Base-by-base conservation (phyloP, 2,888 invertebrate genomes). In the Nyleta sp. region DNA sequence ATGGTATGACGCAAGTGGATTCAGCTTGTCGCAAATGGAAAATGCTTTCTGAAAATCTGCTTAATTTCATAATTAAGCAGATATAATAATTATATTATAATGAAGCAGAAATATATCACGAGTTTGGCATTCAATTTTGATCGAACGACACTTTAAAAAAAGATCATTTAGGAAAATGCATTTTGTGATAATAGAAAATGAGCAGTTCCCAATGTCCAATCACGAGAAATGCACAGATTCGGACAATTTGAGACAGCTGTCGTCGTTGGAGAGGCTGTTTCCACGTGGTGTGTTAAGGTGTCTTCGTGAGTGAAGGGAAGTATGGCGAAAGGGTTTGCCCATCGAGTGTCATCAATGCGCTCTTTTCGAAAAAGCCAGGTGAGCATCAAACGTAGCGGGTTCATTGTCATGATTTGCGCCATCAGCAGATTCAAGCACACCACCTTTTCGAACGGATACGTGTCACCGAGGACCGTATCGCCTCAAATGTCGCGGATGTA, bases 361-460 rank as follows among this genome's bases (percentile, higher is more conserved):
- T 82, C 81, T 82, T 79, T 44, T 75, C 40, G 76, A 84, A 81
- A 84, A 83, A 85, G 85, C 86, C 89, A 89, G 89, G 89, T 89
- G 89, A 89, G 88, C 88, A 86, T 86, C 87, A 83, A 78, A 75
- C 17, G 44, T 67, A 70, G 70, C 20, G 31, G 80, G 78, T 82
- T 83, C 86, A 86, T 89, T 88, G 88, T 87, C 81, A 75, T 80
- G 81, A 87, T 86, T 84, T 80, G 88, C 89, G 40, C 79, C 83
- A 88, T 89, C 89, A 89, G 89, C 89, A 86, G 80, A 84, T 84
- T 87, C 84, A 83, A 87, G 88, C 82, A 82, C 82, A 60, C 68
- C 82, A 80, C 65, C 81, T 77, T 70, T 64, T 59, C 52, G 50
- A 42, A 68, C 72, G 68, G 77, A 67, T 84, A 81, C 84, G 85